Base-by-base conservation (phyloP, 2,113 vertebrate genomes). In the Amphiprion ocellaris region DNA sequence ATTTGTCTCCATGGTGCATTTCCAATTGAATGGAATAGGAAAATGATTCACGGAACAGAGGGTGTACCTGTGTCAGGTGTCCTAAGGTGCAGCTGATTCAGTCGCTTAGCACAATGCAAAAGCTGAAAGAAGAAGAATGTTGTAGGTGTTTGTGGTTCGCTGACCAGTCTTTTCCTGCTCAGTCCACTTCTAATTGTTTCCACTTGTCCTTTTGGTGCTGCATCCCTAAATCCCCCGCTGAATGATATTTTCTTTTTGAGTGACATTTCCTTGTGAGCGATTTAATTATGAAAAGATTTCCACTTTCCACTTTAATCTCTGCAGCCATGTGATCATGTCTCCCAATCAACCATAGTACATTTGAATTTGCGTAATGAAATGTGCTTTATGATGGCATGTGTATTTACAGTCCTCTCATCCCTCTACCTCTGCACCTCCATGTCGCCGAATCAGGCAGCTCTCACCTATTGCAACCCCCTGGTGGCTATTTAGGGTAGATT, bases 211-310 rank as follows among this genome's bases (percentile, higher is more conserved):
- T 74, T 77, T 66, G 30, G 16, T 47, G 55, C 61, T 50, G 61
- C 81, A 58, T 76, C 47, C 78, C 41, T 83, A 76, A 87, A 85
- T 83, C 81, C 69, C 82, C 72, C 4, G 69, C 11, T 66, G 54
- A 83, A 67, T 81, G 74, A 70, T 65, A 81, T 87, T 88, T 74
- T 16, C 59, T 76, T 80, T 82, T 61, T 75, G 12, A 82, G 55
- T 75, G 83, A 56, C 83, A 90, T 89, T 87, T 91, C 86, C 83
- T 86, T 37, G 21, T 86, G 54, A 74, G 21, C 10, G 62, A 81
- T 73, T 74, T 76, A 50, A 75, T 66, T 79, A 64, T 77, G 55
- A 75, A 77, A 78, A 82, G 0, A 79, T 81, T 74, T 70, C 56
- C 64, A 67, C 71, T 75, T 70, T 69, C 23, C 50, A 41, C 77